Conservation (phyloP, 2,113 vertebrate genomes). For the Rhea pennata region DNA sequence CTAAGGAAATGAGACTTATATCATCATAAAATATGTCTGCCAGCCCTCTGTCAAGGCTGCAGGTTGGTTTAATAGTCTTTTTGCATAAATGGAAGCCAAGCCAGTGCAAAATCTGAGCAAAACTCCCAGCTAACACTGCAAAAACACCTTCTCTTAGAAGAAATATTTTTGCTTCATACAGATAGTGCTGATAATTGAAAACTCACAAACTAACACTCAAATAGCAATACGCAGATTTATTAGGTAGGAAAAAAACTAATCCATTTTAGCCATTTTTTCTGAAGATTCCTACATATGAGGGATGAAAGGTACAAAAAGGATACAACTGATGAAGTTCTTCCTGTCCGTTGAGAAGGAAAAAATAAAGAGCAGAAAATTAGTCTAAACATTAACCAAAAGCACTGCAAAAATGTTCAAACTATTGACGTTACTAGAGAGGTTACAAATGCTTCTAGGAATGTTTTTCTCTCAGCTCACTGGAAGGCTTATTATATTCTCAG, state of each 20-base stretch:
- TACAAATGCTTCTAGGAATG: neutral
- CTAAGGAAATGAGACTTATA: neutral
- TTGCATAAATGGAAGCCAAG: neutral
- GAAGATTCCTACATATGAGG: neutral
- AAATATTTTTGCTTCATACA: neutral
- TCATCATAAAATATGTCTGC: accelerated
- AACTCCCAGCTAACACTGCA: neutral
- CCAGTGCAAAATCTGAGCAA: neutral
- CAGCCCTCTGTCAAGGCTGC: neutral
- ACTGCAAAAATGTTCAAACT: neutral
- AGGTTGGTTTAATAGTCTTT: neutral
- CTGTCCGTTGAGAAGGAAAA: slow-evolving; percentile 10
- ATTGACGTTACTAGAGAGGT: neutral
- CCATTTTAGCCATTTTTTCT: neutral
- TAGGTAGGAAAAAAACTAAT: neutral
- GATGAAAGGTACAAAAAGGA: slow-evolving; percentile 53
- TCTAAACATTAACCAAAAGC: neutral
- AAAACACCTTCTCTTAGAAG: neutral
- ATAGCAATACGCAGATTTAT: neutral
- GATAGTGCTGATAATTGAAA: neutral
- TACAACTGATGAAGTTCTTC: slow-evolving; percentile 61
- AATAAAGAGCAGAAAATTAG: slow-evolving; percentile 1
- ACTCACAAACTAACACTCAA: neutral
- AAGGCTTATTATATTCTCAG: neutral
- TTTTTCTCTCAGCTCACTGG: neutral